Evolutionary conservation across 2,797 vertebrate species (phyloP), one percentile per base, ranked within the genome.

Genomic region (Cirrhinus molitorella): DNA sequence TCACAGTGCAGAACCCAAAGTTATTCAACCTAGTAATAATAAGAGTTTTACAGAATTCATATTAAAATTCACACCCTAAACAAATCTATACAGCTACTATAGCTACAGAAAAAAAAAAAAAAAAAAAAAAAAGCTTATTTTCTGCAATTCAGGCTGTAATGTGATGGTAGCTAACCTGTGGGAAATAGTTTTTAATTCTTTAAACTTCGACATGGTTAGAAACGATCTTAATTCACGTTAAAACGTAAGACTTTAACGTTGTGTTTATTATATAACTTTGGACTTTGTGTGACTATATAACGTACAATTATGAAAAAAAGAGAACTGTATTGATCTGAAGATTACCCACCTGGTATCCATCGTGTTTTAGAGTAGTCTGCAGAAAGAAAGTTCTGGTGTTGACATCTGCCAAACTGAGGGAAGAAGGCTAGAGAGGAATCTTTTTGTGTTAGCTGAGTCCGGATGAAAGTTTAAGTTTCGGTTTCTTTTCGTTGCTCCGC

Each of bases 301-400:
- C 5, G 5, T 37, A 51, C 31, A 23, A 9, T 45, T 45, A 16
- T 4, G 12, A 67, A 11, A 2, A 14, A 11, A 19, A 21, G 34
- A 53, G 0, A 14, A 21, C 1, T 49, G 5, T 5, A 11, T 8
- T 6, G 3, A 28, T 19, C 40, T 16, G 8, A 47, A 10, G 0
- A 53, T 53, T n/a, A 63, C 80, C 0, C 21, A 81, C 80, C 80
- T 81, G 57, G 8, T 51, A 13, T 37, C 57, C 80, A 73, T 81
- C 14, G 63, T 67, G n/a, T 37, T 31, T 47, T 17, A 13, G 16
- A 2, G 2, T 23, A 25, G 34, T 55, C 31, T 79, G 21, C 28
- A 23, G 74, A 61, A 7, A 2, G 1, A 23, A 28, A n/a, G 6
- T 40, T 47, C 7, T 59, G 17, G 1, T 2, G 1, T 4, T 61